These are phyloP conservation scores for Chrosomus eos DNA, from an alignment of 2,797 vertebrate genomes.

Conservation along the genomic window DNA sequence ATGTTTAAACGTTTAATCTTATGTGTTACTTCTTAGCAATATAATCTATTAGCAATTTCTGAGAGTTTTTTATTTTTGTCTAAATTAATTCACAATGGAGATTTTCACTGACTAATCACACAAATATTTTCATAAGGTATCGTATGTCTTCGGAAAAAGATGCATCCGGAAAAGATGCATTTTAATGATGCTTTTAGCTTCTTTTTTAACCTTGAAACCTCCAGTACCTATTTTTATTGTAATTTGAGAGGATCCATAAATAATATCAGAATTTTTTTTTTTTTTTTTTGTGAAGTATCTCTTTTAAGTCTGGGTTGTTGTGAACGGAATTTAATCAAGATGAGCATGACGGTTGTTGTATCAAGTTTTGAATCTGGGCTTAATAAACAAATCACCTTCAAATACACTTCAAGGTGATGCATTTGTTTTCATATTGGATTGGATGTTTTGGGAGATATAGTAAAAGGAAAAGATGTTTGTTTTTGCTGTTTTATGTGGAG, in stretches of 20 bases:
- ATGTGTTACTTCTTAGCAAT: too few relatives aligned
- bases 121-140: neutral
- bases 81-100: neutral
- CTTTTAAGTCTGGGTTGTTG: neutral
- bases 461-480: conserved; percentile 7
- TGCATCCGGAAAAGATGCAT: neutral
- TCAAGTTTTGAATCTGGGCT: neutral
- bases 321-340: conserved; percentile 3
- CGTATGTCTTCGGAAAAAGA: too few relatives aligned
- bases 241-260: neutral
- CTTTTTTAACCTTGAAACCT: neutral
- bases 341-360: conserved; percentile 3
- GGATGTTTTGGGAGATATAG: neutral
- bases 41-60: too few relatives aligned
- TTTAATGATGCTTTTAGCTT: neutral
- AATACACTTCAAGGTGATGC: conserved; percentile 18
- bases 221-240: neutral
- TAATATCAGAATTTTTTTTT: neutral
- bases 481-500: conserved; percentile 2
- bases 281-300: neutral
- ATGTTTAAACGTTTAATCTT: neutral
- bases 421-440: conserved; percentile 27
- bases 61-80: neutral
- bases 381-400: conserved; percentile 6
- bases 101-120: neutral